Percentiles rank a stretch among this genome's conserved stretches.
phyloP scores from a whole-genome alignment of 2,797 vertebrate genomes.

The Hoplostethus atlanticus region DNA sequence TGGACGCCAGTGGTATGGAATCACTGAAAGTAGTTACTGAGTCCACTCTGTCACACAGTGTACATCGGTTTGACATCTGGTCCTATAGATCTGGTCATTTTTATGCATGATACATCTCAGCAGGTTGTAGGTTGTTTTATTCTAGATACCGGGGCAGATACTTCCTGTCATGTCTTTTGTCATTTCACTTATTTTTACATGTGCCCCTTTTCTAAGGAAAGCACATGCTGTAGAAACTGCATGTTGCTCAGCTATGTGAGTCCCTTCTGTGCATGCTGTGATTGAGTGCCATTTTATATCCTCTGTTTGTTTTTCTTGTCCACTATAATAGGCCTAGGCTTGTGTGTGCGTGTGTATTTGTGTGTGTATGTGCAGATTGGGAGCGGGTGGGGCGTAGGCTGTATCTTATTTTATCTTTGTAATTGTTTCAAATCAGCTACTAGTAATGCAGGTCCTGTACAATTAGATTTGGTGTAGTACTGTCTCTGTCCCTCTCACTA shows the following conservation, averaged over 20 bases:
- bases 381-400: neutral
- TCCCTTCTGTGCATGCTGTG: slow-evolving; percentile 34
- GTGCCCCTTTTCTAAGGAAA: slow-evolving; percentile 5
- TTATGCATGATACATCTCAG: slow-evolving; percentile 25
- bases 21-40: neutral
- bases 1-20: neutral
- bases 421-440: slow-evolving; percentile 50
- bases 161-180: slow-evolving; percentile 25
- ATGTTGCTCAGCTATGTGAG: slow-evolving; percentile 29
- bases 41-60: slow-evolving; percentile 33
- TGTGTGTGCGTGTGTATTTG: slow-evolving; percentile 24
- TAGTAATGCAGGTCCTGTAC: slow-evolving; percentile 46
- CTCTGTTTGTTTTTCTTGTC: slow-evolving; percentile 14
- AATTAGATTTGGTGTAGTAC: slow-evolving; percentile 45
- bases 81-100: slow-evolving; percentile 35
- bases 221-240: slow-evolving; percentile 40
- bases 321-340: slow-evolving; percentile 22
- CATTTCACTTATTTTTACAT: slow-evolving; percentile 21
- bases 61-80: slow-evolving; percentile 43
- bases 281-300: slow-evolving; percentile 33
- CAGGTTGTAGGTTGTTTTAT: slow-evolving; percentile 28
- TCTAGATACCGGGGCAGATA: slow-evolving; percentile 17
- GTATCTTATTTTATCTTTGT: neutral
- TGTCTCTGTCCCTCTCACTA: slow-evolving; percentile 40
- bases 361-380: slow-evolving; percentile 3